phyloP scores from a whole-genome alignment of 2,113 vertebrate genomes.

The Podarcis cretensis region DNA sequence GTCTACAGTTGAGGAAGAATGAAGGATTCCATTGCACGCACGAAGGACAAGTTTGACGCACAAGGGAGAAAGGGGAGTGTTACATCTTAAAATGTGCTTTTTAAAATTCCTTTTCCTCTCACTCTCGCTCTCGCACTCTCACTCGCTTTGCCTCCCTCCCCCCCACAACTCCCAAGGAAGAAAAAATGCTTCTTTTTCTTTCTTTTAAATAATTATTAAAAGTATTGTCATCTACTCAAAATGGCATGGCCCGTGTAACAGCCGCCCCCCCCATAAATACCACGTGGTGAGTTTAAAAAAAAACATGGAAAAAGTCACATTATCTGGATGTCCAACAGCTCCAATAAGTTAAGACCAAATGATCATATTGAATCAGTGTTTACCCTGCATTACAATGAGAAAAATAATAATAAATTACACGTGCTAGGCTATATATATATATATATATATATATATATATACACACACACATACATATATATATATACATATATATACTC shows the following conservation, averaged over 20 bases:
- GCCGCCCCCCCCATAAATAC: constrained; percentile 75
- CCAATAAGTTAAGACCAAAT: constrained; percentile 88
- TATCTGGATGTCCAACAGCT: constrained; percentile 79
- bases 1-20: constrained; percentile 76
- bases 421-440: constrained; percentile 78
- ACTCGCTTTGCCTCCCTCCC: constrained; percentile 37
- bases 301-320: constrained; percentile 83
- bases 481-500: constrained; percentile 69
- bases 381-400: constrained; percentile 87
- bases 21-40: constrained; percentile 78
- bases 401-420: constrained; percentile 84
- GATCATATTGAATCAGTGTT: constrained; percentile 81
- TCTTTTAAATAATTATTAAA: constrained; percentile 59
- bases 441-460: constrained; percentile 70
- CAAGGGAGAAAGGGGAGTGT: constrained; percentile 72
- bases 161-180: not conserved
- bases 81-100: constrained; percentile 85
- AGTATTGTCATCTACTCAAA: constrained; percentile 77
- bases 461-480: constrained; percentile 58
- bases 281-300: constrained; percentile 75
- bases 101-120: constrained; percentile 36
- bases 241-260: constrained; percentile 77
- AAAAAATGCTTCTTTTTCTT: constrained; percentile 45
- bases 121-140: constrained; percentile 53
- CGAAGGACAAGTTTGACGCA: constrained; percentile 80